These are phyloP conservation scores for Falcaria lacertinaria DNA, from an alignment of 2,888 invertebrate species.

Conservation along the genomic window DNA sequence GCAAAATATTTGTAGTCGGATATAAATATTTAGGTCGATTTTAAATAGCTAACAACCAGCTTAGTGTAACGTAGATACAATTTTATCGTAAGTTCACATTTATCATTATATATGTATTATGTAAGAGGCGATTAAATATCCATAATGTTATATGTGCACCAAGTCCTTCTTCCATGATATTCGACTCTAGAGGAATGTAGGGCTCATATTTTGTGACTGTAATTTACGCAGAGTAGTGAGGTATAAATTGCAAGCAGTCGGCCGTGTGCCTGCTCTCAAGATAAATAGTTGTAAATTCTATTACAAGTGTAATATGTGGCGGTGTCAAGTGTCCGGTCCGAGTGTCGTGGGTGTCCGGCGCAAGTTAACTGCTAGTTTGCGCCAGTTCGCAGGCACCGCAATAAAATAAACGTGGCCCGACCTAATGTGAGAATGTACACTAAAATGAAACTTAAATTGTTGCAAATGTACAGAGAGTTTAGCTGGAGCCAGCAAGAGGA, in stretches of 20 bases:
- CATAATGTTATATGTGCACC: too few relatives aligned
- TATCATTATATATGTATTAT: too few relatives aligned
- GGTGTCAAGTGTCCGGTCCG: too few relatives aligned
- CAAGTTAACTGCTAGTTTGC: constrained; percentile 43
- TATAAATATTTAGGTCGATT: too few relatives aligned
- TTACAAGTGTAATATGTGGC: constrained; percentile 30
- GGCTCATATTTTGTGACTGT: neutral
- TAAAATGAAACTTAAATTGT: constrained; percentile 36
- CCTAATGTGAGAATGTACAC: constrained; percentile 39
- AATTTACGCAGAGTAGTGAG: neutral
- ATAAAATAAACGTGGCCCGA: constrained; percentile 44
- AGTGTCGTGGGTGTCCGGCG: constrained; percentile 13
- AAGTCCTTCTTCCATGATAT: too few relatives aligned
- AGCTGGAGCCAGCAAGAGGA: too few relatives aligned
- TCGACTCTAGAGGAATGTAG: neutral
- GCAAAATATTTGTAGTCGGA: too few relatives aligned
- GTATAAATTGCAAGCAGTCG: constrained; percentile 9
- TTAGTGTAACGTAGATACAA: too few relatives aligned
- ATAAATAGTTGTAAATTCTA: constrained; percentile 35
- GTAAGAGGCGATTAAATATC: too few relatives aligned
- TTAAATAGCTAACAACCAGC: too few relatives aligned
- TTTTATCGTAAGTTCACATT: too few relatives aligned
- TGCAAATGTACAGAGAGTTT: constrained; percentile 20
- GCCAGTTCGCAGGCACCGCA: constrained; percentile 35
- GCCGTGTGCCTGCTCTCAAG: constrained; percentile 14